phyloP scores from a whole-genome alignment of 2,888 invertebrate species.

The Acanthosoma haemorrhoidale region DNA sequence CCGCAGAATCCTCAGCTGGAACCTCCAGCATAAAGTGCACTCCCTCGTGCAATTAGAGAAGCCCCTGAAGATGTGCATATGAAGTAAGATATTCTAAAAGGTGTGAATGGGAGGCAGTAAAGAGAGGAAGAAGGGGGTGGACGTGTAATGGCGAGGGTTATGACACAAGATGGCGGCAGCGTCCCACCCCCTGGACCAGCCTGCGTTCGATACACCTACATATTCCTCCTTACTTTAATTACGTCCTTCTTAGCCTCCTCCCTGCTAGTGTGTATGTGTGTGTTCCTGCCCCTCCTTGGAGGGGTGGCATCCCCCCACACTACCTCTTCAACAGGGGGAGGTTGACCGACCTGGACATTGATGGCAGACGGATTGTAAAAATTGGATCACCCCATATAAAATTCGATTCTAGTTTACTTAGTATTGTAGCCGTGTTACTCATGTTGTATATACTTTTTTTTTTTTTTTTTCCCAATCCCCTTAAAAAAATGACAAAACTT shows the following conservation, averaged over 20 bases:
- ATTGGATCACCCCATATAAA: too few relatives aligned
- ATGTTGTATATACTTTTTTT: too few relatives aligned
- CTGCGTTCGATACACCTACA: conserved; percentile 10
- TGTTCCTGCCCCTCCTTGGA: not conserved
- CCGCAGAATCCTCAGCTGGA: too few relatives aligned
- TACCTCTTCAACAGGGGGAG: not conserved
- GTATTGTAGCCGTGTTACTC: too few relatives aligned
- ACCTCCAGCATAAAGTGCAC: too few relatives aligned
- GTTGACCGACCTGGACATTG: not conserved
- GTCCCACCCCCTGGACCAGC: conserved; percentile 14
- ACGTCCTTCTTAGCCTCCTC: conserved; percentile 8
- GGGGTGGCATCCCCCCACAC: not conserved
- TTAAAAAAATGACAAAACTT: too few relatives aligned
- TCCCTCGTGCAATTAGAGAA: not conserved
- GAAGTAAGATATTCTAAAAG: conserved; percentile 8
- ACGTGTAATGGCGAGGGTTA: conserved; percentile 14
- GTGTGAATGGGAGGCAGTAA: conserved; percentile 12
- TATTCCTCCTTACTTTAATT: conserved; percentile 14
- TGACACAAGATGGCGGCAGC: conserved; percentile 14
- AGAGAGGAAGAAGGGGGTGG: not conserved
- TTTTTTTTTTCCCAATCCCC: too few relatives aligned
- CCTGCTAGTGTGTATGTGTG: not conserved
- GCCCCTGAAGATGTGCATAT: not conserved
- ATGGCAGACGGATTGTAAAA: too few relatives aligned
- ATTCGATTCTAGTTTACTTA: too few relatives aligned